These are phyloP conservation scores for Achatina immaculata DNA, from an alignment of 1,140 invertebrate genomes.

Conservation along the genomic window DNA sequence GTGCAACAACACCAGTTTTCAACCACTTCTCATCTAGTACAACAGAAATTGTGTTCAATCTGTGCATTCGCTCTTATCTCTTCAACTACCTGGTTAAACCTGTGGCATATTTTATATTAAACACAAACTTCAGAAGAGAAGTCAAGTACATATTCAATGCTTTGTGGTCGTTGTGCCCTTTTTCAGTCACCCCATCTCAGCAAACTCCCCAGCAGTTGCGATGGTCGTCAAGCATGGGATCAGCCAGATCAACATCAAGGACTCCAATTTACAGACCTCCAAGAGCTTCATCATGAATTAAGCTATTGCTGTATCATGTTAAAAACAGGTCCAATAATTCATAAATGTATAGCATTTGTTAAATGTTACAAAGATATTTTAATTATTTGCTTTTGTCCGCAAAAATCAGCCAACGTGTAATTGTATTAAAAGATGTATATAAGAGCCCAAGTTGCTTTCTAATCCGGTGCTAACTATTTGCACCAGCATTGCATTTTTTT, in stretches of 20 bases:
- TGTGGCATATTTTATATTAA: slow-evolving; percentile 24
- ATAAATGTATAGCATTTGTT: too few relatives aligned
- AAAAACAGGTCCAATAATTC: too few relatives aligned
- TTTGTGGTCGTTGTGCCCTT: slow-evolving; percentile 10
- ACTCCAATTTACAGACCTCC: slow-evolving; percentile 32
- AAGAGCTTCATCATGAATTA: background rate
- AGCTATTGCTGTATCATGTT: too few relatives aligned
- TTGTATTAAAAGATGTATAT: too few relatives aligned
- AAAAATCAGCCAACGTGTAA: too few relatives aligned
- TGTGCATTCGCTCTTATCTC: slow-evolving; percentile 32
- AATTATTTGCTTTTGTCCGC: too few relatives aligned
- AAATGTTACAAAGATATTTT: too few relatives aligned
- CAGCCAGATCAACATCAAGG: slow-evolving; percentile 17
- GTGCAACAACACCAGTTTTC: slow-evolving; percentile 24
- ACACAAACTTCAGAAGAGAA: slow-evolving; percentile 35
- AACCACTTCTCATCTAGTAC: slow-evolving; percentile 24
- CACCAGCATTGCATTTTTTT: too few relatives aligned
- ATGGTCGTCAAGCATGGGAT: slow-evolving; percentile 1
- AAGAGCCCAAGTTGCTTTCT: too few relatives aligned
- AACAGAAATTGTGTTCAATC: slow-evolving; percentile 26
- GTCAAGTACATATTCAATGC: slow-evolving; percentile 25
- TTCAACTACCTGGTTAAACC: slow-evolving; percentile 34
- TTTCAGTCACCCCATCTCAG: too few relatives aligned
- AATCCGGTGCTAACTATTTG: too few relatives aligned
- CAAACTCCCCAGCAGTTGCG: background rate